Base-by-base conservation (phyloP, 2,113 vertebrate genomes). In the Ivindomyrus marchei region DNA sequence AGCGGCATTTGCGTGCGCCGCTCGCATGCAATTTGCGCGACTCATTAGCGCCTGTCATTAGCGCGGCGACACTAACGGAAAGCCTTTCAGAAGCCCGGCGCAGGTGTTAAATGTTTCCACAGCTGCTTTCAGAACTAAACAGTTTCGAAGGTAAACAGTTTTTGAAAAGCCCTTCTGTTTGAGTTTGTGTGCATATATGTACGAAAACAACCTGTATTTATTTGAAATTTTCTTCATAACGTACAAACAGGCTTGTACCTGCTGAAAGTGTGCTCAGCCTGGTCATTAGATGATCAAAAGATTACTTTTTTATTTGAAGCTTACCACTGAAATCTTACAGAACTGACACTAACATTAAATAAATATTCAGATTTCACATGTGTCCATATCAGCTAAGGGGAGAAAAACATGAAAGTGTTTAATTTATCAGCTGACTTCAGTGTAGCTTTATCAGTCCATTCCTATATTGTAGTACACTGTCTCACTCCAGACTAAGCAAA, bases 291-390 rank as follows among this genome's bases (percentile, higher is more conserved):
- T 92, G 91, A 91, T 93, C 91, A 90, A 56, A 90, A 89, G 80
- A 93, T 92, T 90, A 92, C 86, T 88, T 91, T 93, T 85, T 89
- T 90, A 92, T 91, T 91, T 92, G 91, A 90, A 92, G 92, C 89
- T 92, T 89, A 91, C 91, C 91, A 80, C 19, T n/a, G 89, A 92
- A 91, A 88, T 91, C 53, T 91, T 90, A 90, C 66, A 83, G 88
- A 90, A 90, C 84, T 50, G 90, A 58, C 70, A 19, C 80, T 45
- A 87, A 56, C 47, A 88, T 80, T 39, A 45, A 52, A 39, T 36
- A 77, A 39, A 80, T 42, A 80, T 80, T 80, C 74, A 80, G 31
- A 77, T 39, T 77, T 74, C 27, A 56, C 53, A 11, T 31, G 31
- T 77, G 70, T 13, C 31, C 10, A 39, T 39, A 77, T 39, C 70